Percentiles rank a stretch among this genome's conserved stretches.
Conservation (phyloP, 1,140 invertebrate genomes). For the Temnothorax curvispinosus region DNA sequence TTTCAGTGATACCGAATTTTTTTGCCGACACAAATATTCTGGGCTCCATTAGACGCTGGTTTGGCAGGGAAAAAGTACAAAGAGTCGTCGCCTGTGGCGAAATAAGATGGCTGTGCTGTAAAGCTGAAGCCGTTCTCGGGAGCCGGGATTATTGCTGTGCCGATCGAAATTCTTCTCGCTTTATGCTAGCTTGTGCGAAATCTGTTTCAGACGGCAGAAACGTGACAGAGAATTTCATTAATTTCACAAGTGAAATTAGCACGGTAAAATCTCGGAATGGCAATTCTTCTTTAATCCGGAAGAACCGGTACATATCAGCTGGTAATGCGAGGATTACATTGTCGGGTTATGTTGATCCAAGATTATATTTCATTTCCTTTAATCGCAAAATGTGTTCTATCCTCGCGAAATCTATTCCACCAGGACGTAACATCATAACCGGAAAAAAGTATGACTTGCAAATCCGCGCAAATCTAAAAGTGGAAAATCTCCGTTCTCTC, state of each 20-base stretch:
- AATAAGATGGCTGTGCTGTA: neutral
- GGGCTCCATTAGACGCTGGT: conserved; percentile 1
- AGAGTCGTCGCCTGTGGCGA: conserved; percentile 6
- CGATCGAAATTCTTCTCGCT: neutral
- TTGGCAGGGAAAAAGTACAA: conserved; percentile 16
- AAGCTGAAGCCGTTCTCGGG: neutral
- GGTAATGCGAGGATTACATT: conserved; percentile 48
- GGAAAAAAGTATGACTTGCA: neutral
- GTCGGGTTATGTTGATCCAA: conserved; percentile 31
- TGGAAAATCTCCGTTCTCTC: neutral
- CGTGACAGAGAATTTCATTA: neutral
- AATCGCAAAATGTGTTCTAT: conserved; percentile 38
- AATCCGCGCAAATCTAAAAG: conserved; percentile 26
- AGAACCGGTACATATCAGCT: neutral
- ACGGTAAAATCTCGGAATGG: conserved; percentile 12
- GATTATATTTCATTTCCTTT: conserved; percentile 42
- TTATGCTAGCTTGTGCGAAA: neutral
- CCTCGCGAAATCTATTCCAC: conserved; percentile 10
- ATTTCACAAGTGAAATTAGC: conserved; percentile 26
- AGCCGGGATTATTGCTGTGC: neutral
- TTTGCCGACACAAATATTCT: neutral
- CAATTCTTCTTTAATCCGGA: conserved; percentile 30
- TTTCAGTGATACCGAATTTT: neutral
- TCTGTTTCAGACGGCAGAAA: neutral
- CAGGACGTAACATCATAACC: neutral